Evolutionary conservation across 2,888 invertebrate species (phyloP).

Genomic region (Drosophila limbata): DNA sequence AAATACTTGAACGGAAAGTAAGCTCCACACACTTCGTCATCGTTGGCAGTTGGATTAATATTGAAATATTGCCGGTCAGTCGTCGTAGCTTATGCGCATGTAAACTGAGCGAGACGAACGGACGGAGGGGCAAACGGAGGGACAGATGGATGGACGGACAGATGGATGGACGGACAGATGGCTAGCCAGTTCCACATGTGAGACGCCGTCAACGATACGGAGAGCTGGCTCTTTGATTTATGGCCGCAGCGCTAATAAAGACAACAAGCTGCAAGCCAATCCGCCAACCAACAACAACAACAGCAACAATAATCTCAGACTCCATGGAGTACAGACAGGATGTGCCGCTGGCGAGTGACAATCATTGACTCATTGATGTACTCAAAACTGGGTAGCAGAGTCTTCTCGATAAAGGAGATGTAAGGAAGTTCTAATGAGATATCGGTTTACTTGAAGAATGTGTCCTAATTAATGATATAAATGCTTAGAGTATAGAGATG

Average conservation of each 20-base stretch:
- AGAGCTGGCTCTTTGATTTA: slow-evolving; percentile 77
- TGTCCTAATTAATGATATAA: background rate
- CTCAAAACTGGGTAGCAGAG: slow-evolving; percentile 11
- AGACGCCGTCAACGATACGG: slow-evolving; percentile 55
- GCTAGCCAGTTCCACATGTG: slow-evolving; percentile 74
- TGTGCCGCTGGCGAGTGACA: slow-evolving; percentile 66
- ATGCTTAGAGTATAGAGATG: too few species aligned
- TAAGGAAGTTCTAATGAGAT: background rate
- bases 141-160: slow-evolving; percentile 5
- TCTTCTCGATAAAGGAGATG: slow-evolving; percentile 10
- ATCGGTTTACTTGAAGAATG: background rate
- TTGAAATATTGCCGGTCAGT: slow-evolving; percentile 79
- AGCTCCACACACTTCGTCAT: slow-evolving; percentile 77
- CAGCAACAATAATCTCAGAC: slow-evolving; percentile 8
- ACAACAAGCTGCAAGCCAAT: slow-evolving; percentile 77
- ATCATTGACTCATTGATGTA: slow-evolving; percentile 33
- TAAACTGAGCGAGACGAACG: slow-evolving; percentile 51
- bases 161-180: slow-evolving; percentile 15
- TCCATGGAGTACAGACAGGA: slow-evolving; percentile 53
- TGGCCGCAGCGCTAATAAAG: slow-evolving; percentile 72
- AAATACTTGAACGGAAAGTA: slow-evolving; percentile 73
- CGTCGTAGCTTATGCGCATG: slow-evolving; percentile 65
- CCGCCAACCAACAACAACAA: slow-evolving; percentile 17
- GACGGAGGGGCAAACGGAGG: slow-evolving; percentile 1
- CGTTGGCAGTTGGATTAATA: slow-evolving; percentile 83